Conservation (phyloP, 1,140 invertebrate species). For the Eupeodes corollae region DNA sequence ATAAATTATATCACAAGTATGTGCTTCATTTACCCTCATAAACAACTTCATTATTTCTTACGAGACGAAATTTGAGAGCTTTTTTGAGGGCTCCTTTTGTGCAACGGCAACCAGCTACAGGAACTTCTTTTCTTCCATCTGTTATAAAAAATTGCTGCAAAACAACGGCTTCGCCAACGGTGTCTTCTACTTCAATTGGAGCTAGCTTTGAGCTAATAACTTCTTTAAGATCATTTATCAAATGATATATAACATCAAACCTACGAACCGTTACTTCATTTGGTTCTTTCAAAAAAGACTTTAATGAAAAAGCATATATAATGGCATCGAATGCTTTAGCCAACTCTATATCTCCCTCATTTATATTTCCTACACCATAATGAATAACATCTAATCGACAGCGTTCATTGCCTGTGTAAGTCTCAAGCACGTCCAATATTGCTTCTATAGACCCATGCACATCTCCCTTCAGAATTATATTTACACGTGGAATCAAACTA, state of each 20-base stretch:
- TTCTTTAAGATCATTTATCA: slow-evolving; percentile 78
- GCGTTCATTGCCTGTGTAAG: slow-evolving; percentile 62
- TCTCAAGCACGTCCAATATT: slow-evolving; percentile 81
- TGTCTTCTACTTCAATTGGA: slow-evolving; percentile 56
- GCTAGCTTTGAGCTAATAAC: slow-evolving; percentile 69
- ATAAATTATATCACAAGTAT: slow-evolving; percentile 1
- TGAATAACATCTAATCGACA: slow-evolving; percentile 79
- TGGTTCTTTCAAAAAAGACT: slow-evolving; percentile 23
- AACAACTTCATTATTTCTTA: slow-evolving; percentile 58
- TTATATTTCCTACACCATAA: slow-evolving; percentile 79
- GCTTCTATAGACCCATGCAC: slow-evolving; percentile 89
- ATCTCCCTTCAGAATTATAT: slow-evolving; percentile 59
- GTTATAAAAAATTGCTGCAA: slow-evolving; percentile 73
- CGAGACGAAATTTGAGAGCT: slow-evolving; percentile 52
- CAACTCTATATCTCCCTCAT: slow-evolving; percentile 73
- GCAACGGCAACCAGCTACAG: slow-evolving; percentile 81
- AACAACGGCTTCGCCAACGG: slow-evolving; percentile 75
- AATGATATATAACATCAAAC: slow-evolving; percentile 82
- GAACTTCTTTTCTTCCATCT: slow-evolving; percentile 68
- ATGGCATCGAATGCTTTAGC: slow-evolving; percentile 73
- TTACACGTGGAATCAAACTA: slow-evolving; percentile 40
- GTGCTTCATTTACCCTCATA: slow-evolving; percentile 52
- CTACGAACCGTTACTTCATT: slow-evolving; percentile 50
- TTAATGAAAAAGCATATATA: slow-evolving; percentile 80
- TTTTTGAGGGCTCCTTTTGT: slow-evolving; percentile 65